A percentile compares a stretch with the other conserved stretches of the same genome.
Evolutionary conservation across 2,113 vertebrate genomes (phyloP).

Genomic region (Ammospiza caudacuta): DNA sequence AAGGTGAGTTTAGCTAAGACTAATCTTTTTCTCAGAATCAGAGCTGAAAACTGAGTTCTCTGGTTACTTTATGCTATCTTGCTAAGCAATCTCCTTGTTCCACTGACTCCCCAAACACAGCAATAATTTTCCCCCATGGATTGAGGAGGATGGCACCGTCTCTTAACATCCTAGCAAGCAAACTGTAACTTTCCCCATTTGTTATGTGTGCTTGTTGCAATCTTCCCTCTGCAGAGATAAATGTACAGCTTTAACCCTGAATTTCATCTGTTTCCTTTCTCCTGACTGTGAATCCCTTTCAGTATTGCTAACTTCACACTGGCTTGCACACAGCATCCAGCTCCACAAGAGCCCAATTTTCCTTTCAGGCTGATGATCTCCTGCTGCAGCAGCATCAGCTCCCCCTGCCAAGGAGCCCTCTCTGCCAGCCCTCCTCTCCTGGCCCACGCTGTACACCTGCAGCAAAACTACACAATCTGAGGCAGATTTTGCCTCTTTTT

Average conservation of each 20-base stretch:
- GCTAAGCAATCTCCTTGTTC: background rate
- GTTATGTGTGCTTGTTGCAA: background rate
- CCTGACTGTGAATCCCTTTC: background rate
- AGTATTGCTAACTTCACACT: background rate
- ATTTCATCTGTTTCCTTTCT: background rate
- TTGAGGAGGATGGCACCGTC: background rate
- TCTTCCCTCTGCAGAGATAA: background rate
- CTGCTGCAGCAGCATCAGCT: background rate
- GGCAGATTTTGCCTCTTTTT: background rate
- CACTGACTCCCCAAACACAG: background rate
- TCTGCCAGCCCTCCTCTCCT: background rate
- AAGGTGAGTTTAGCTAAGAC: background rate
- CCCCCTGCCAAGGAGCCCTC: background rate
- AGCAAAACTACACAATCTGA: background rate
- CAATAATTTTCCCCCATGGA: background rate
- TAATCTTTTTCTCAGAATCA: background rate
- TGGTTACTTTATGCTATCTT: background rate
- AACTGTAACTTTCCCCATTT: background rate
- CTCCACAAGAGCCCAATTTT: constrained; percentile 1
- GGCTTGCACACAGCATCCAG: background rate
- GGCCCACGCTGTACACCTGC: background rate
- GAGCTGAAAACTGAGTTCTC: background rate
- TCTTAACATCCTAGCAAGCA: background rate
- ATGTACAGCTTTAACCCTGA: background rate
- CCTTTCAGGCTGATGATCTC: constrained; percentile 22